Evolutionary conservation across 2,888 invertebrate genomes (phyloP), one percentile per base, ranked within the genome.

Genomic region (Portevinia maculata): DNA sequence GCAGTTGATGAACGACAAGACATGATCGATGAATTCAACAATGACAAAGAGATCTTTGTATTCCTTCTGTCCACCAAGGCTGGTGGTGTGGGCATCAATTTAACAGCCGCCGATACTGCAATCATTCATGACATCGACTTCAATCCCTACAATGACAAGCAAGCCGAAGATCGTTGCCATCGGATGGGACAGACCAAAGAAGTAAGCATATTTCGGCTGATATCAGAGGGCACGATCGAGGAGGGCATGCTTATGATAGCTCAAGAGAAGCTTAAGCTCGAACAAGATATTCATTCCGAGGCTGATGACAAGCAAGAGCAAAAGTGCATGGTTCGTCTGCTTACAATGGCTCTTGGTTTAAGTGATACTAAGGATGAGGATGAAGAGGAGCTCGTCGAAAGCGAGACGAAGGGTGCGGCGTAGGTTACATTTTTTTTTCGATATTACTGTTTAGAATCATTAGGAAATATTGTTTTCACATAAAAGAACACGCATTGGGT

Each of bases 121-220:
- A 95, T 97, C 75, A 95, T 99, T 85, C 98, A 99, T 90, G 99
- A 99, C 89, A 97, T 99, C 59, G 99, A 99, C 92, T 98, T 98
- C 90, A 99, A 99, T 92, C 99, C 99, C 0, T 98, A 99, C 91
- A 99, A 99, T 90, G 99, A 99, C 90, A 98, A 98, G 90, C 98
- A 98, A 91, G 99, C 99, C 0, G 98, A 99, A 90, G 99, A 99
- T 91, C 92, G 95, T 84, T 95, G 95, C 88, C 95, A 95, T 89
- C 91, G 95, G 28, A 93, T 95, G 93, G 95, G 95, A 0, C 95
- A 95, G 88, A 93, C 92, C 0, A 95, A 96, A 85, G 95, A 96
- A 0, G 99, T 99, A 6, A 94, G 92, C 39, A 96, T 99, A 79
- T 95, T 96, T 89, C 93, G 98, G 86, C 92, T 99, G 59, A 92